Evolutionary conservation across 92 coral and sea anemone species (phyloP).

Genomic region (Zoanthus solanderi): DNA sequence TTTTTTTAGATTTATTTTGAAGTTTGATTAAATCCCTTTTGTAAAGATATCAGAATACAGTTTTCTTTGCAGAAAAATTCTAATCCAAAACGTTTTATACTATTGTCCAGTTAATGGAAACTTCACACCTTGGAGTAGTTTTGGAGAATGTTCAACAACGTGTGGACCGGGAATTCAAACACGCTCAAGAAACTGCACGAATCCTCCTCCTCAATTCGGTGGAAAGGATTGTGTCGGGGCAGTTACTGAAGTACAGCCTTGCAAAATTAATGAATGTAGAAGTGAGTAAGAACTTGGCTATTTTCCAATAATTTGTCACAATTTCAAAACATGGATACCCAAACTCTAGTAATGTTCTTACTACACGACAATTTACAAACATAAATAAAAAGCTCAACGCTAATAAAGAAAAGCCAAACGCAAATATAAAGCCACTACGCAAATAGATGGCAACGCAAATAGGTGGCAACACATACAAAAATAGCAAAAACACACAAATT

Average conservation of each 20-base stretch:
- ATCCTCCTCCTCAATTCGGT: not conserved
- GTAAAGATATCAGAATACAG: too few species aligned
- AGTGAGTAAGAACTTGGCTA: not conserved
- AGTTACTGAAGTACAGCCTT: not conserved
- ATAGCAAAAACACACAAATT: not conserved
- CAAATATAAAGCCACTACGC: too few species aligned
- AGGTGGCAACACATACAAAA: not conserved
- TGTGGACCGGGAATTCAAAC: constrained; percentile 39
- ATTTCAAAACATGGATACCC: too few species aligned
- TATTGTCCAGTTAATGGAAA: constrained; percentile 26
- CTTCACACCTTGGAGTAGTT: constrained; percentile 27
- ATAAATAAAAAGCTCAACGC: too few species aligned
- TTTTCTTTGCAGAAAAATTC: too few species aligned
- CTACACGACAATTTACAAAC: too few species aligned
- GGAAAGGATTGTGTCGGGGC: not conserved
- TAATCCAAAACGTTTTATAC: not conserved
- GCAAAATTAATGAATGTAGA: not conserved
- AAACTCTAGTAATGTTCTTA: too few species aligned
- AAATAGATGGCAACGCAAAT: too few species aligned
- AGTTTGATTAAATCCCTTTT: too few species aligned
- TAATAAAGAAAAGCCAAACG: too few species aligned
- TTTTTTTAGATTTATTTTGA: too few species aligned
- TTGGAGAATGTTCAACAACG: constrained; percentile 12
- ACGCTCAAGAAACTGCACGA: not conserved
- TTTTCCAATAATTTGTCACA: not conserved